phyloP scores from a whole-genome alignment of 2,888 invertebrate genomes.

The Odontothrips loti region DNA sequence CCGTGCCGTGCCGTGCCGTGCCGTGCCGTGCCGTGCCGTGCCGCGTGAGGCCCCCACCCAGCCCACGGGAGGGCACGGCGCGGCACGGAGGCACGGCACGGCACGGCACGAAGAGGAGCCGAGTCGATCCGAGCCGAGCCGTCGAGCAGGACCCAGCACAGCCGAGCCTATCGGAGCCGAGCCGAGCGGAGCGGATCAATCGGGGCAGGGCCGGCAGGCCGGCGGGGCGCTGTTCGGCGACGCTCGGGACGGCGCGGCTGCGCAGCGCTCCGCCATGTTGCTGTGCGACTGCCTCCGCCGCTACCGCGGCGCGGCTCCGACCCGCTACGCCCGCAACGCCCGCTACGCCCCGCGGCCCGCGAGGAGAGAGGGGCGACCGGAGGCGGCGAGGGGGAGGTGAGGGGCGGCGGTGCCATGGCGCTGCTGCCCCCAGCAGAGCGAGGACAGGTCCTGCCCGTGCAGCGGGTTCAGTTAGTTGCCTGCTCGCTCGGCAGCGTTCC shows the following conservation, averaged over 20 bases:
- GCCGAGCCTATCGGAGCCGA: not conserved
- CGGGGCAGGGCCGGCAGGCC: not conserved
- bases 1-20: too few relatives aligned
- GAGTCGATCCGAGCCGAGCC: not conserved
- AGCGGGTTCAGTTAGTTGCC: slow-evolving; percentile 19
- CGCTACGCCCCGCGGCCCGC: not conserved
- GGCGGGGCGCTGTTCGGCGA: not conserved
- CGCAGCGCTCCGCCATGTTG: not conserved
- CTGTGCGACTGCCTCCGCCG: not conserved
- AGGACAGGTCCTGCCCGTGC: not conserved
- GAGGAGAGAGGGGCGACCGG: slow-evolving; percentile 2
- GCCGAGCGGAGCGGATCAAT: slow-evolving; percentile 5
- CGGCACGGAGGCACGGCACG: not conserved
- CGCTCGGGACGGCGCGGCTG: not conserved
- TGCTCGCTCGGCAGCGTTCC: slow-evolving; percentile 4
- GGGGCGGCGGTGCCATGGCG: not conserved
- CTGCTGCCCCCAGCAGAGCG: slow-evolving; percentile 12
- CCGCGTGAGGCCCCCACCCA: not conserved
- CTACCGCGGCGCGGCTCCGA: not conserved
- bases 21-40: too few relatives aligned
- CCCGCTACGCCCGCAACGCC: not conserved
- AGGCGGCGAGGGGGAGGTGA: not conserved
- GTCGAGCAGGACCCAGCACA: not conserved
- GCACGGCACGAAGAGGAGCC: not conserved
- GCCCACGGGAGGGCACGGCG: not conserved